Conservation (phyloP, 37 sponge, comb jelly and placozoan genomes). For the Tethya wilhelma region DNA sequence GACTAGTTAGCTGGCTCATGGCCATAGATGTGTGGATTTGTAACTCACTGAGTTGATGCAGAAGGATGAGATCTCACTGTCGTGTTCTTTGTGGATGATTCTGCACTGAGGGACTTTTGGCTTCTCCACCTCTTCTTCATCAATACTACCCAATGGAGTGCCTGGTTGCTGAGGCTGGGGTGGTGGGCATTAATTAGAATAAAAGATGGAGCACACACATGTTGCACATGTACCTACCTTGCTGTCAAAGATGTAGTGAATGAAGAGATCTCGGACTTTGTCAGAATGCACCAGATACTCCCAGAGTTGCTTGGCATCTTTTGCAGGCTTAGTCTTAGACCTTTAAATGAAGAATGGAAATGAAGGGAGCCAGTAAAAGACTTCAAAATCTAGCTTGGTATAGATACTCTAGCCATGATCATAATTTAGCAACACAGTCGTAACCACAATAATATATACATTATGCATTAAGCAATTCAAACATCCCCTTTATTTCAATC, state of each 20-base stretch:
- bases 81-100: constrained; percentile 62
- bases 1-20: background rate
- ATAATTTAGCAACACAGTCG: background rate
- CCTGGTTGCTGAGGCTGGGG: background rate
- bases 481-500: no score
- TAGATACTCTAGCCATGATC: no score
- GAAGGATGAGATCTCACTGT: constrained; percentile 53
- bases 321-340: constrained; percentile 16
- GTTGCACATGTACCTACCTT: constrained; percentile 39
- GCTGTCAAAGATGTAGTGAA: constrained; percentile 57
- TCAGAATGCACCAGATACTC: constrained; percentile 66
- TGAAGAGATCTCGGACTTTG: constrained; percentile 58
- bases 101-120: constrained; percentile 5
- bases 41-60: constrained; percentile 68
- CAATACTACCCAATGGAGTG: background rate
- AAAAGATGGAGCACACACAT: background rate
- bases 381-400: no score
- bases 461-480: no score
- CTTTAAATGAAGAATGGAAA: constrained; percentile 5
- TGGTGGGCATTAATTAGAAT: background rate
- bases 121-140: constrained; percentile 15
- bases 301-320: constrained; percentile 66
- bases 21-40: background rate
- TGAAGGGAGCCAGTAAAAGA: no score
- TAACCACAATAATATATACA: background rate